phyloP scores from a whole-genome alignment of 1,140 invertebrate genomes.

The Papilio machaon region DNA sequence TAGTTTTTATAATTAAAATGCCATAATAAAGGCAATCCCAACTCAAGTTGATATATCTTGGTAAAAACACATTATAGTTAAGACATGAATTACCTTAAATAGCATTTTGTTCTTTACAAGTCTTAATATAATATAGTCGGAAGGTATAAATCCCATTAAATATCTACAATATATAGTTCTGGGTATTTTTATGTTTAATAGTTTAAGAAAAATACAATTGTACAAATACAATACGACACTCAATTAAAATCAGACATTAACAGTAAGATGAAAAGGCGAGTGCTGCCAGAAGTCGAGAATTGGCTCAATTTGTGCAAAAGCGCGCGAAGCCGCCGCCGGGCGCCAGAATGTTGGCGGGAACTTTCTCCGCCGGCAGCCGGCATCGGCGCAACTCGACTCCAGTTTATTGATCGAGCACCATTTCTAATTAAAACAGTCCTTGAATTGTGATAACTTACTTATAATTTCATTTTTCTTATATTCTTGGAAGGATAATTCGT shows the following conservation, averaged over 20 bases:
- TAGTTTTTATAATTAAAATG: no score
- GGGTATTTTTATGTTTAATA: neutral
- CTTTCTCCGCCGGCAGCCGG: neutral
- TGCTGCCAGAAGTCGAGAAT: constrained; percentile 60
- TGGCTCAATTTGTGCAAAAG: constrained; percentile 68
- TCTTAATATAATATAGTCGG: no score
- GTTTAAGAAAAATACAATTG: neutral
- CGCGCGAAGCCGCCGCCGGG: constrained; percentile 46
- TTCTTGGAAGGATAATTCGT: neutral
- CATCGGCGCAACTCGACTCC: neutral
- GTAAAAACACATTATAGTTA: no score
- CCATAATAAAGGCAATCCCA: no score
- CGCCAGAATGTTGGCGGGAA: constrained; percentile 57
- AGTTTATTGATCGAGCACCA: constrained; percentile 30
- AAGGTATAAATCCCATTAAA: no score
- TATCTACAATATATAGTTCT: no score
- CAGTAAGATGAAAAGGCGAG: constrained; percentile 32
- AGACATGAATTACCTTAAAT: no score
- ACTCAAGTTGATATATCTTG: no score
- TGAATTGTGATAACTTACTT: neutral
- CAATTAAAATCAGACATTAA: constrained; percentile 1
- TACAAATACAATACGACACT: neutral
- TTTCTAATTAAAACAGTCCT: constrained; percentile 26
- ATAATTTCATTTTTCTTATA: constrained; percentile 2
- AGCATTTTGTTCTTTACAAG: no score